phyloP scores from a whole-genome alignment of 2,113 vertebrate species.

The Thinocorus orbignyianus region DNA sequence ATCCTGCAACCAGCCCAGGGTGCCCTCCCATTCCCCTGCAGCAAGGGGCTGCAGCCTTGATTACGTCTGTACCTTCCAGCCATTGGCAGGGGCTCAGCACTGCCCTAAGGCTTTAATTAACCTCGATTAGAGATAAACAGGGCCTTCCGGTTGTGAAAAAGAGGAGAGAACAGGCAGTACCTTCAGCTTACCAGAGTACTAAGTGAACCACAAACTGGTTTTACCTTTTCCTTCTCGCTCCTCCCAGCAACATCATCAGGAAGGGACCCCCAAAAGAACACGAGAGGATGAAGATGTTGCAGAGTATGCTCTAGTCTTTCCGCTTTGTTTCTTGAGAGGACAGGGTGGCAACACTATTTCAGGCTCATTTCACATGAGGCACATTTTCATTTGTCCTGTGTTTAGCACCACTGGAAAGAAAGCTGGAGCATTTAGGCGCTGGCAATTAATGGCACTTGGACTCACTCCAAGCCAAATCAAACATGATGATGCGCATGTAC shows the following conservation, averaged over 20 bases:
- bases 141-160: constrained; percentile 29
- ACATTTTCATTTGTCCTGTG: background rate
- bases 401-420: background rate
- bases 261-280: background rate
- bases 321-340: background rate
- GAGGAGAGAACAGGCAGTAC: background rate
- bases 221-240: background rate
- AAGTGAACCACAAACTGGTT: background rate
- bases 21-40: background rate
- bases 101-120: constrained; percentile 71
- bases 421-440: background rate
- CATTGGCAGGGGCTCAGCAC: constrained; percentile 18
- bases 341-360: background rate
- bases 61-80: constrained; percentile 36
- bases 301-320: background rate
- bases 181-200: background rate
- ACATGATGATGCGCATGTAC: background rate
- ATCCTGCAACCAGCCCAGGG: background rate
- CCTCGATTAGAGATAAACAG: constrained; percentile 56
- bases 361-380: background rate
- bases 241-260: background rate
- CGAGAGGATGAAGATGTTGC: rapidly evolving
- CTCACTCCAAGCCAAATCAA: constrained; percentile 11
- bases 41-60: background rate
- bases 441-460: background rate